Evolutionary conservation across 2,888 invertebrate species (phyloP), one percentile per base, ranked within the genome.

Genomic region (Noctua comes): DNA sequence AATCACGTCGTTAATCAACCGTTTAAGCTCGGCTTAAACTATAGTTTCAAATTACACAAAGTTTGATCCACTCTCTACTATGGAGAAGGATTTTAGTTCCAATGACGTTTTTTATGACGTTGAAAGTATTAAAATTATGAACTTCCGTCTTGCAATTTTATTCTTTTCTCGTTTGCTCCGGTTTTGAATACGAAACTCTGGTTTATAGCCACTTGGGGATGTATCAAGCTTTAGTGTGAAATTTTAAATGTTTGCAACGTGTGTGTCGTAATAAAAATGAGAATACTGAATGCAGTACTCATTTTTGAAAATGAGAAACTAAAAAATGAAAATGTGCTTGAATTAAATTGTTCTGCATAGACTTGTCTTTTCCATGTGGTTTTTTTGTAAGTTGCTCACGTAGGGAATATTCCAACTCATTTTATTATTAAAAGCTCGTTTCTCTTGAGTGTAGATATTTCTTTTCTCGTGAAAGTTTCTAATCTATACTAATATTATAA

Each of bases 1-100:
- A 92, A 93, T 90, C 91, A 89, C 87, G 90, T 92, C 93, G 93
- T 93, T 94, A 94, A 94, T 94, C 94, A 93, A 92, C 91, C 92
- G 91, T 92, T 94, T 93, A 93, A 94, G 92, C 90, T 83, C 86
- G 86, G 92, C 92, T 94, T 92, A 92, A 92, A 91, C 91, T 93
- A 92, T 92, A 93, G 93, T 93, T 93, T 89, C 89, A 90, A 92
- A 92, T 93, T 92, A 92, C 91, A 90, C 88, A 89, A 92, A 92
- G 90, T 91, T 92, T 92, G 90, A 92, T 91, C 88, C 88, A 90
- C 79, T 88, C 80, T 70, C 81, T 70, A 79, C 84, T 77, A 77
- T 68, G 74, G 84, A 76, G 79, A 79, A 83, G 85, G 86, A 82
- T 82, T 89, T 88, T 80, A 88, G 80, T 85, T 82, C 74, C 59